These are phyloP conservation scores for Archivesica marissinica DNA, from an alignment of 1,140 invertebrate species.

Conservation along the genomic window DNA sequence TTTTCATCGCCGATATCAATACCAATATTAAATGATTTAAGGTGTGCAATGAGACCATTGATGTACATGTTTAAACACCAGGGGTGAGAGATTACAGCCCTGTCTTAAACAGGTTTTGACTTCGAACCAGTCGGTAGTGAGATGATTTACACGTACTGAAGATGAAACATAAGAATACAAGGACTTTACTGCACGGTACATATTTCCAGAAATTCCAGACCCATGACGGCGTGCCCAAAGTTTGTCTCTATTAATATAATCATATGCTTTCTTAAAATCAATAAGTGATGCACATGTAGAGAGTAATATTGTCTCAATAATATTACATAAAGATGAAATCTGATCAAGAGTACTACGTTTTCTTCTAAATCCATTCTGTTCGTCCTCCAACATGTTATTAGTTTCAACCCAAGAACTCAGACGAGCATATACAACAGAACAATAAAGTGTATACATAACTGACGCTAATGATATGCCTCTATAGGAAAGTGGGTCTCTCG, in stretches of 20 bases:
- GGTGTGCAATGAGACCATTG: conserved; percentile 20
- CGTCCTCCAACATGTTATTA: conserved; percentile 19
- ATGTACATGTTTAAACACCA: conserved; percentile 32
- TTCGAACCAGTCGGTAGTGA: conserved; percentile 22
- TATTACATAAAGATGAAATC: conserved; percentile 1
- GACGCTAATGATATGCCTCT: conserved; percentile 11
- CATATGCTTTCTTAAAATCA: conserved; percentile 31
- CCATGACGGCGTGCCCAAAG: background rate
- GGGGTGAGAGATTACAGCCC: conserved; percentile 27
- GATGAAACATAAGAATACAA: background rate
- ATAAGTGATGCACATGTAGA: conserved; percentile 25
- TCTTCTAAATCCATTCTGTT: conserved; percentile 52
- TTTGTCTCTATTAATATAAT: conserved; percentile 20
- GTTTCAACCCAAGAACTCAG: conserved; percentile 18
- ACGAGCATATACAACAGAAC: conserved; percentile 45
- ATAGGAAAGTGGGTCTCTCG: too few species aligned
- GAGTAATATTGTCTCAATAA: conserved; percentile 8
- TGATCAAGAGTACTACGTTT: conserved; percentile 30
- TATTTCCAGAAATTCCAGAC: conserved; percentile 12
- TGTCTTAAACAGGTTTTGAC: background rate
- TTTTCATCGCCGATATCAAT: conserved; percentile 6
- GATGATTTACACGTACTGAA: conserved; percentile 14
- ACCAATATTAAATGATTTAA: conserved; percentile 32
- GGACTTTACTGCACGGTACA: background rate
- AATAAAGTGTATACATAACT: conserved; percentile 13